These are phyloP conservation scores for Halictus quadricinctus DNA, from an alignment of 2,888 invertebrate species.

Conservation along the genomic window DNA sequence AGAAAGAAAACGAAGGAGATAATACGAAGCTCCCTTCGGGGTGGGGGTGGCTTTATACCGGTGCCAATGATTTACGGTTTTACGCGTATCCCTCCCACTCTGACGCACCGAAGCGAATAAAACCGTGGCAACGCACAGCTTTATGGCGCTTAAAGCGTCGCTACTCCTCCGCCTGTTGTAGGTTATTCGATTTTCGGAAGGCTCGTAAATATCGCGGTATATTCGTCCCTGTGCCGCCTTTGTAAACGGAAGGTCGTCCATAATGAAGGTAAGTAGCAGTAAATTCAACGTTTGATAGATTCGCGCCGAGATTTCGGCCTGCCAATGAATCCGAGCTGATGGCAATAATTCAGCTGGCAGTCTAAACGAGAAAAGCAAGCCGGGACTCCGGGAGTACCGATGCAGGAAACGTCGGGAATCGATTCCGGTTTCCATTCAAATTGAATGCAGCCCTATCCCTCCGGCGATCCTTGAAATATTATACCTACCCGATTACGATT, in stretches of 20 bases:
- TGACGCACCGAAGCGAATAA: conserved; percentile 19
- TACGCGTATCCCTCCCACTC: not conserved
- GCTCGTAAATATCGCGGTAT: not conserved
- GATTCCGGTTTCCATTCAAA: conserved; percentile 24
- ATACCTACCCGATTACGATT: not conserved
- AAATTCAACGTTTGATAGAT: conserved; percentile 14
- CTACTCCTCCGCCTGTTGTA: not conserved
- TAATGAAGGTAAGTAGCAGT: conserved; percentile 1
- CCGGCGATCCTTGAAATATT: not conserved
- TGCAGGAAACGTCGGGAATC: conserved; percentile 10
- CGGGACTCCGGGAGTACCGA: not conserved
- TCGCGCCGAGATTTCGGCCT: not conserved
- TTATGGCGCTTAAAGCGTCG: conserved; percentile 21
- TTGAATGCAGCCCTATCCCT: conserved; percentile 11
- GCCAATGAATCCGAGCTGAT: not conserved
- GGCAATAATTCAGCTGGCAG: conserved; percentile 16
- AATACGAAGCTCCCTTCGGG: not conserved
- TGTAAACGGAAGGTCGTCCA: not conserved
- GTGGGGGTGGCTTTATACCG: conserved; percentile 28
- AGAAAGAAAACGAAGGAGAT: not conserved
- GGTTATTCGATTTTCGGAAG: conserved; percentile 1
- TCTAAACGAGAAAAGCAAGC: conserved; percentile 3
- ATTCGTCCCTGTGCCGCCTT: not conserved
- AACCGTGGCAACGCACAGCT: conserved; percentile 18
- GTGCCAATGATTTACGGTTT: conserved; percentile 36